Evolutionary conservation across 2,888 invertebrate species (phyloP).

Genomic region (Drosophila anomelani): DNA sequence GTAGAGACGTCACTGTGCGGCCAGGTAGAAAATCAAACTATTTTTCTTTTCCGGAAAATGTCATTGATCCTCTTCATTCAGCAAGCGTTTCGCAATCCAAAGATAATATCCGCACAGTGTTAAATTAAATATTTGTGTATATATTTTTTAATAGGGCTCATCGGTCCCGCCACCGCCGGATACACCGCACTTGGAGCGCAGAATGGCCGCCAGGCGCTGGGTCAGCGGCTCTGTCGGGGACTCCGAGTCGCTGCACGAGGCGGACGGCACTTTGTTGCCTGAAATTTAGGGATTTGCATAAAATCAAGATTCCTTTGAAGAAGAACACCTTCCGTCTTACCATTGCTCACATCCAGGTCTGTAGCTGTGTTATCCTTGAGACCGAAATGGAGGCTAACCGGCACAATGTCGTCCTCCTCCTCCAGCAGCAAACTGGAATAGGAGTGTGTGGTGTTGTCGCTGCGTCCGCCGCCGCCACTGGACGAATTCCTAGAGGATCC

Average conservation of each 20-base stretch:
- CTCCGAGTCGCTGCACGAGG: conserved; percentile 85
- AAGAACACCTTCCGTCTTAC: conserved; percentile 50
- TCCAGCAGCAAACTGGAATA: conserved; percentile 84
- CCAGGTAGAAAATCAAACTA: conserved; percentile 20
- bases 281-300: background rate
- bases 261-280: conserved; percentile 83
- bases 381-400: conserved; percentile 77
- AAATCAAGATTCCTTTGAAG: background rate
- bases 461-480: conserved; percentile 80
- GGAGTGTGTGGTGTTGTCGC: conserved; percentile 85
- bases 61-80: conserved; percentile 9
- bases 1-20: conserved; percentile 42
- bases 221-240: conserved; percentile 84
- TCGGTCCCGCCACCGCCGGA: conserved; percentile 62
- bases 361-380: conserved; percentile 70
- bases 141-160: conserved; percentile 50
- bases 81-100: conserved; percentile 11
- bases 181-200: conserved; percentile 84
- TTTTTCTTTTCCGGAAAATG: background rate
- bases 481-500: conserved; percentile 82
- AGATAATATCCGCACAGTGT: conserved; percentile 33
- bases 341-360: conserved; percentile 84
- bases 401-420: conserved; percentile 84
- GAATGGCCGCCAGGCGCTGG: conserved; percentile 84
- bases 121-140: conserved; percentile 4